phyloP scores from a whole-genome alignment of 2,797 vertebrate species.

The Pyrocephalus nanus region DNA sequence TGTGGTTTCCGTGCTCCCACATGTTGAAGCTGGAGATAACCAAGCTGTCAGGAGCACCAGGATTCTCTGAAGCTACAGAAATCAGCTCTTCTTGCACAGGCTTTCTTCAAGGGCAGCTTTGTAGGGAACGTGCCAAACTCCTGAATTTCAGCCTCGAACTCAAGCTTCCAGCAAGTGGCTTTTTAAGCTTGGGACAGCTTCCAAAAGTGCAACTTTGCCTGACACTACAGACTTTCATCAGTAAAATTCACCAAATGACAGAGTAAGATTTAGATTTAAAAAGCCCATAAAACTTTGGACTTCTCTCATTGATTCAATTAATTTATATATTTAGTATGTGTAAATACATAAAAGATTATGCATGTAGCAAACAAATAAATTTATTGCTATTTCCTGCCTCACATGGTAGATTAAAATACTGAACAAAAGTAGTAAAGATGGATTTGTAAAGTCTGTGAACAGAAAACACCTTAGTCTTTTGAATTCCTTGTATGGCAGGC shows the following conservation, averaged over 20 bases:
- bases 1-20: not conserved
- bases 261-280: not conserved
- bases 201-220: not conserved
- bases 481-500: not conserved
- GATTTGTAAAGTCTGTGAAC: not conserved
- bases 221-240: not conserved
- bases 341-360: not conserved
- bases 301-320: not conserved
- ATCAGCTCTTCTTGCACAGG: not conserved
- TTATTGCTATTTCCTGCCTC: not conserved
- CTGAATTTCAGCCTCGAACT: not conserved
- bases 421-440: not conserved
- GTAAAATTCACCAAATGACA: not conserved
- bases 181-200: not conserved
- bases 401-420: not conserved
- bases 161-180: not conserved
- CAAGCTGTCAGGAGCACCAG: not conserved
- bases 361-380: not conserved
- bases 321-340: not conserved
- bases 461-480: not conserved
- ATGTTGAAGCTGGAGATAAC: not conserved
- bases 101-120: not conserved
- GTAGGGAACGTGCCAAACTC: not conserved
- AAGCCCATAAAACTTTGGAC: not conserved
- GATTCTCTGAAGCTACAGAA: not conserved